Evolutionary conservation across 2,797 vertebrate species (phyloP), one percentile per base, ranked within the genome.

Genomic region (Trachurus trachurus): DNA sequence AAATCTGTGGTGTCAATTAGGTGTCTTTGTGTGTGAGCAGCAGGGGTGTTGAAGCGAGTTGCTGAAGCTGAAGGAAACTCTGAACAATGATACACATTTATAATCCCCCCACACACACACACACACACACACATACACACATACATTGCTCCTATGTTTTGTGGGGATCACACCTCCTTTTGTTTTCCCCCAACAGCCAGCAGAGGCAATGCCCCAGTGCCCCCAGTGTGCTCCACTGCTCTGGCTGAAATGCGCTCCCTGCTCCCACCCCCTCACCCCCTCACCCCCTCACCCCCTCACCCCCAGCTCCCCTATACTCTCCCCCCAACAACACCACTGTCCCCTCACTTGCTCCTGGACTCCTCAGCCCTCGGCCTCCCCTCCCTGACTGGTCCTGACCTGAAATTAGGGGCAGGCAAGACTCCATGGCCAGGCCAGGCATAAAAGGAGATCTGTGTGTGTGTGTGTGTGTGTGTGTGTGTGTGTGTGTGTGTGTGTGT

Each of bases 151-250:
- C 63, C 78, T 70, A 82, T 83, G 80, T 93, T 90, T 89, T 89
- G 85, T 86, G 82, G 90, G 74, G 86, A 89, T 92, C 89, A 84
- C 89, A 84, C 86, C 87, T 86, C 88, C 93, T 87, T 91, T 93
- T 95, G 91, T 92, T 91, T 89, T 66, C 26, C 77, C 74, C 68
- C 86, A 91, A 87, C 89, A 91, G 90, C 85, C 87, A 86, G 84
- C 86, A 76, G 78, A 90, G 81, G 93, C 40, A 62, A 92, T 91
- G 93, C 89, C 89, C 94, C 92, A 89, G 77, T 93, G 89, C 90
- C 83, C 90, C 84, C 92, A 92, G 89, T 93, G 91, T 92, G 91
- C 92, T 90, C 90, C 90, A 91, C 45, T 90, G 89, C 91, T 81
- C 81, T 66, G 88, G 86, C 85, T 94, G 88, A 92, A 93, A 93